Conservation (phyloP, 2,797 vertebrate genomes). For the Leptoclinus maculatus region DNA sequence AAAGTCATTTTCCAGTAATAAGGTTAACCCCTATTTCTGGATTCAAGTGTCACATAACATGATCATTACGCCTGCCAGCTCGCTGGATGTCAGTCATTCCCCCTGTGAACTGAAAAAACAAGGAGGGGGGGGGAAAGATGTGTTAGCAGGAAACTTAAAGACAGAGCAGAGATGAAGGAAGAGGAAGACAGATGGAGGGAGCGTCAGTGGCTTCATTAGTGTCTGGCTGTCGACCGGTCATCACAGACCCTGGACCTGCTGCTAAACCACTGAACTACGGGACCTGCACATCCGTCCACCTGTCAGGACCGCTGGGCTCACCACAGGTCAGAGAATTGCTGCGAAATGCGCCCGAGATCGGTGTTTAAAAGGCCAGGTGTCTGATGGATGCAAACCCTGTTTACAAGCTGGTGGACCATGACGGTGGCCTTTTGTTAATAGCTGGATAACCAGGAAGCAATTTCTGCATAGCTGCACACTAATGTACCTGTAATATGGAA, state of each 20-base stretch:
- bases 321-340: slow-evolving; percentile 19
- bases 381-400: slow-evolving; percentile 28
- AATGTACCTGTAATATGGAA: neutral
- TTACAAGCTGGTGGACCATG: slow-evolving; percentile 7
- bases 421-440: slow-evolving; percentile 11
- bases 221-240: slow-evolving; percentile 17
- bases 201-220: slow-evolving; percentile 49
- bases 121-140: slow-evolving; percentile 13
- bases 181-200: slow-evolving; percentile 14
- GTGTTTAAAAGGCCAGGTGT: slow-evolving; percentile 17
- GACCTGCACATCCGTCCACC: slow-evolving; percentile 34
- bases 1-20: slow-evolving; percentile 60
- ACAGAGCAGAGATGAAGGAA: slow-evolving; percentile 37
- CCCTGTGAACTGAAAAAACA: slow-evolving; percentile 42
- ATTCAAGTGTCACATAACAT: slow-evolving; percentile 63
- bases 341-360: neutral
- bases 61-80: slow-evolving; percentile 56
- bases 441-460: neutral
- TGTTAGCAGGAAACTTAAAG: slow-evolving; percentile 23
- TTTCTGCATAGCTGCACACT: slow-evolving; percentile 6
- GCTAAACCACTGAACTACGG: slow-evolving; percentile 38
- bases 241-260: slow-evolving; percentile 51
- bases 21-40: slow-evolving; percentile 64
- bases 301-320: slow-evolving; percentile 24
- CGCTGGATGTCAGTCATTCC: slow-evolving; percentile 53